Percentiles rank a stretch among this genome's conserved stretches.
Conservation (phyloP, 2,797 vertebrate species). For the Clarias fuscus region DNA sequence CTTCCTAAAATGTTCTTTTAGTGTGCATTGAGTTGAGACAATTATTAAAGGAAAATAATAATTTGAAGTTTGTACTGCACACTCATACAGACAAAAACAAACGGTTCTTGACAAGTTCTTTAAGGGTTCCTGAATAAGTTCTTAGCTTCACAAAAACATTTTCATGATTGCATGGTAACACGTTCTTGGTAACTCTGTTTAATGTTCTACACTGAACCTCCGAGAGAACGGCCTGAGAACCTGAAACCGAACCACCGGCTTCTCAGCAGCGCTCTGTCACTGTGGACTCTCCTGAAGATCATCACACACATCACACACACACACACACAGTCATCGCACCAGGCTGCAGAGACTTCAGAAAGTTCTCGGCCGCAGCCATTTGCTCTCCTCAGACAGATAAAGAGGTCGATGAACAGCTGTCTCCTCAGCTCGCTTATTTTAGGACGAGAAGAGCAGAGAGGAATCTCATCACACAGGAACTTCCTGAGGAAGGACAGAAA, state of each 20-base stretch:
- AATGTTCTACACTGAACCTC: background rate
- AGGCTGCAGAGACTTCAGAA: background rate
- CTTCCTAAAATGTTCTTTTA: background rate
- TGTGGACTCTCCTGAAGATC: background rate
- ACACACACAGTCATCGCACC: background rate
- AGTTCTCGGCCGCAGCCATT: background rate
- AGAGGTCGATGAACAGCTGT: background rate
- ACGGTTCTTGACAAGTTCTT: background rate
- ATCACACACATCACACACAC: no score
- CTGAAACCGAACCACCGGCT: background rate
- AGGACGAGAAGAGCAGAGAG: background rate
- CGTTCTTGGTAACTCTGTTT: no score
- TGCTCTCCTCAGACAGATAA: slow-evolving; percentile 1
- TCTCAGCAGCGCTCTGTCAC: background rate
- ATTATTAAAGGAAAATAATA: background rate
- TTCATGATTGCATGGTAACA: no score
- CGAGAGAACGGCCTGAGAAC: background rate
- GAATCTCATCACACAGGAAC: slow-evolving; percentile 3
- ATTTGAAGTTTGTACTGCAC: background rate
- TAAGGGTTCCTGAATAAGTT: background rate
- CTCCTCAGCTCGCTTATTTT: background rate
- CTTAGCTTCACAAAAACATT: background rate
- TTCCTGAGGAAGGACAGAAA: background rate
- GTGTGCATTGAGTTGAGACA: background rate
- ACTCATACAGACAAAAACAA: background rate